A percentile compares a stretch with the other conserved stretches of the same genome.
These are phyloP conservation scores for Nebria brevicollis DNA, from an alignment of 2,888 invertebrate species.

Conservation along the genomic window DNA sequence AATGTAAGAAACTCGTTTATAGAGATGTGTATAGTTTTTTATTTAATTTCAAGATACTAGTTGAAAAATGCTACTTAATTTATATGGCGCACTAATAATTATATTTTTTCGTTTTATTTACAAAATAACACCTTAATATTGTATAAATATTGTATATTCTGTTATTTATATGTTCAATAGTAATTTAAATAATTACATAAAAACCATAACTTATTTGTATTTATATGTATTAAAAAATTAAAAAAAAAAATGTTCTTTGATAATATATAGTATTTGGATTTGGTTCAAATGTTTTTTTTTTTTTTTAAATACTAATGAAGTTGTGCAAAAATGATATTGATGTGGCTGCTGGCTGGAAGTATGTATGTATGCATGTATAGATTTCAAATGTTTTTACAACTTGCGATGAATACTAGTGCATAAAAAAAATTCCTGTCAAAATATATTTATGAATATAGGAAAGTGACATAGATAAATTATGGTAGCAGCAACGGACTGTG, in stretches of 20 bases:
- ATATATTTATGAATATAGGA: background rate
- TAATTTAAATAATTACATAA: conserved; percentile 6
- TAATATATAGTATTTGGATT: conserved; percentile 2
- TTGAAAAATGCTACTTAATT: conserved; percentile 45
- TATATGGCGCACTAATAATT: conserved; percentile 31
- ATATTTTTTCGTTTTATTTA: conserved; percentile 31
- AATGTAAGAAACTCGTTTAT: conserved; percentile 40
- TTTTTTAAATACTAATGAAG: no score
- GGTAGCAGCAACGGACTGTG: conserved; percentile 38
- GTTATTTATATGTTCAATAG: conserved; percentile 22
- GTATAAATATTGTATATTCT: conserved; percentile 36
- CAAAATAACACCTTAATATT: conserved; percentile 17
- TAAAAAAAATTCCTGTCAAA: background rate
- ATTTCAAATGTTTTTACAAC: no score
- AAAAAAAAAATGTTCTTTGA: conserved; percentile 16
- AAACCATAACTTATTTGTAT: conserved; percentile 43
- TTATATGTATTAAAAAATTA: conserved; percentile 25
- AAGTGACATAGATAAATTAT: conserved; percentile 20
- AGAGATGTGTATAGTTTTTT: background rate
- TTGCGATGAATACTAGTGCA: conserved; percentile 16
- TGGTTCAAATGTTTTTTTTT: background rate
- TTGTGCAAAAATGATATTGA: no score
- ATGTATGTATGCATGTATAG: no score
- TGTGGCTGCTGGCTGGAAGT: no score
- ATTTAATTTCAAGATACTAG: conserved; percentile 27